These are phyloP conservation scores for Microcebus tavaratra DNA, from an alignment of 2,113 vertebrate species.

Conservation along the genomic window DNA sequence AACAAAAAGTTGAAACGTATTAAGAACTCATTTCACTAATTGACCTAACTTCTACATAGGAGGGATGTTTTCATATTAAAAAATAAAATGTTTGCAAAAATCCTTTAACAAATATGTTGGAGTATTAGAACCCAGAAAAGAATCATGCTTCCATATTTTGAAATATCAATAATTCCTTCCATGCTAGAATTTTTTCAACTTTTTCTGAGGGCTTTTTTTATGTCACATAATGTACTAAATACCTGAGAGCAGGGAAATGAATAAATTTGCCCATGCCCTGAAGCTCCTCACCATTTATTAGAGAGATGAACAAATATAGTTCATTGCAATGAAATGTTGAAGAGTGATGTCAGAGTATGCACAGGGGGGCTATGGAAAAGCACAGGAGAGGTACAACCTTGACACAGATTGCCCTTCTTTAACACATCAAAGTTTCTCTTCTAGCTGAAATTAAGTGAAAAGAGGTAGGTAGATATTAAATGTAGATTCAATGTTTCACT, in stretches of 20 bases:
- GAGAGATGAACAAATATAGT: neutral
- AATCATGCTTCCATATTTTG: neutral
- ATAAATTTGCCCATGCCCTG: neutral
- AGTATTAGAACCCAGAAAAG: neutral
- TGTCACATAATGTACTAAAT: neutral
- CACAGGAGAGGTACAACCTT: neutral
- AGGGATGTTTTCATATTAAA: neutral
- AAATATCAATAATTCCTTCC: neutral
- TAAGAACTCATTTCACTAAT: neutral
- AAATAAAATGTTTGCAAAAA: neutral
- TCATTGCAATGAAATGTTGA: neutral
- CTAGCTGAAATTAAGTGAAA: neutral
- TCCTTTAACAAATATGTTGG: neutral
- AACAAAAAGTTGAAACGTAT: conserved; percentile 3
- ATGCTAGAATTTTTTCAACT: neutral
- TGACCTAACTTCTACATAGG: neutral
- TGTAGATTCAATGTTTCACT: neutral
- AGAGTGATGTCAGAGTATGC: neutral
- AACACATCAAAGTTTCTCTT: neutral
- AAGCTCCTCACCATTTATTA: neutral
- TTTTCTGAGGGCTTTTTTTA: neutral
- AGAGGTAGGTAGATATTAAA: neutral
- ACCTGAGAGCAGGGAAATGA: neutral
- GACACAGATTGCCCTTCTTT: neutral
- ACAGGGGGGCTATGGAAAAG: neutral